Conservation (phyloP, 2,113 vertebrate genomes). For the Chroicocephalus ridibundus region DNA sequence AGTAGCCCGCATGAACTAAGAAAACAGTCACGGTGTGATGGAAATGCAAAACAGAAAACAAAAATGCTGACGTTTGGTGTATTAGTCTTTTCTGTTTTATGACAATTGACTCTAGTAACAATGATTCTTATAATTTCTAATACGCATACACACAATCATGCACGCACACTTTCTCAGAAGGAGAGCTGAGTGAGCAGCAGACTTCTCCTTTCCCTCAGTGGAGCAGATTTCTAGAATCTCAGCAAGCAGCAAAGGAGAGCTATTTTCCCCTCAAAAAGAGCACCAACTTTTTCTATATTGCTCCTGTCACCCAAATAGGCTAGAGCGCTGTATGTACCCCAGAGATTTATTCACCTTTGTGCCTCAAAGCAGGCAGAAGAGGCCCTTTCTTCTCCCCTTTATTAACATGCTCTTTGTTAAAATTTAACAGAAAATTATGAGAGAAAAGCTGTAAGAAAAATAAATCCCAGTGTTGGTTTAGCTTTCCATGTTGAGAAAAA, state of each 20-base stretch:
- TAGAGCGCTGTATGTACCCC: background rate
- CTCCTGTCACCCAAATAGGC: background rate
- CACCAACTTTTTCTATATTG: background rate
- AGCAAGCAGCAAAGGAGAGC: conserved; percentile 1
- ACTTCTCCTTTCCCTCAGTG: background rate
- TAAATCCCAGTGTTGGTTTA: background rate
- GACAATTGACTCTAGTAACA: background rate
- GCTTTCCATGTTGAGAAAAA: conserved; percentile 13
- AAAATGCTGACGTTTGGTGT: conserved; percentile 12
- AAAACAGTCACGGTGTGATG: conserved; percentile 51
- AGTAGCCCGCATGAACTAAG: background rate
- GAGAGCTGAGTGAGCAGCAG: background rate
- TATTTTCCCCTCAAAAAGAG: background rate
- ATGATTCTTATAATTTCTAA: conserved; percentile 27
- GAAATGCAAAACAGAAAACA: conserved; percentile 46
- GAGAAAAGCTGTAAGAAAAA: background rate
- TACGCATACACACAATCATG: background rate
- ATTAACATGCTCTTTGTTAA: conserved; percentile 29
- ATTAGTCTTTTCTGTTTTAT: background rate
- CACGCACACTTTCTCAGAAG: conserved; percentile 5
- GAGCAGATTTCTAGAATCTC: conserved; percentile 22
- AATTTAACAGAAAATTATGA: background rate
- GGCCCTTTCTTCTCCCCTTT: conserved; percentile 37
- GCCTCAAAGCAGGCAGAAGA: conserved; percentile 64
- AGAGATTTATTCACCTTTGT: conserved; percentile 56